phyloP scores from a whole-genome alignment of 2,888 invertebrate species.

The Thalpophila matura region DNA sequence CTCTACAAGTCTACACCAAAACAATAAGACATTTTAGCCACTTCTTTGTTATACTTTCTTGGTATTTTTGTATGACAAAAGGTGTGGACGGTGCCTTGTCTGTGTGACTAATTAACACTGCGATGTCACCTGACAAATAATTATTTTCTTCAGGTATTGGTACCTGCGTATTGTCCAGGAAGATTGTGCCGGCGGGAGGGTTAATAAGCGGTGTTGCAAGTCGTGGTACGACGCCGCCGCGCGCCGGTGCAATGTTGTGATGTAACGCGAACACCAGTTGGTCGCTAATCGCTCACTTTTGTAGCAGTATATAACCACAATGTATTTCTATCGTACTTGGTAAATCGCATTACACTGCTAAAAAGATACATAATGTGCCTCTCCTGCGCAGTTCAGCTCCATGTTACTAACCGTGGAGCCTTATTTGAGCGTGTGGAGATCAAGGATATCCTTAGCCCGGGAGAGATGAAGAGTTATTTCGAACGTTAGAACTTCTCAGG shows the following conservation, averaged over 20 bases:
- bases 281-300: constrained; percentile 50
- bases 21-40: constrained; percentile 41
- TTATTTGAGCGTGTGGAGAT: no score
- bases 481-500: no score
- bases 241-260: constrained; percentile 73
- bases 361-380: no score
- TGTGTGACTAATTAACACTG: constrained; percentile 57
- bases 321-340: constrained; percentile 13
- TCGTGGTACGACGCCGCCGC: constrained; percentile 66
- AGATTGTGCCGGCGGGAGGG: constrained; percentile 53
- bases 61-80: constrained; percentile 44
- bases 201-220: constrained; percentile 75
- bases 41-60: constrained; percentile 41
- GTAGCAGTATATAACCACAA: constrained; percentile 23
- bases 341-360: not conserved
- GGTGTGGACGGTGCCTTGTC: constrained; percentile 19
- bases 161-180: constrained; percentile 42
- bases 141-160: constrained; percentile 2
- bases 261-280: constrained; percentile 67
- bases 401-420: no score
- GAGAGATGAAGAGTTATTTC: no score
- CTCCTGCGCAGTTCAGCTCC: no score
- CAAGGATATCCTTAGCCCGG: no score
- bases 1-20: constrained; percentile 22
- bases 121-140: constrained; percentile 42